A percentile compares a stretch with the other conserved stretches of the same genome.
Conservation (phyloP, 37 sponge, comb jelly and placozoan species). For the Aphrocallistes beatrix region DNA sequence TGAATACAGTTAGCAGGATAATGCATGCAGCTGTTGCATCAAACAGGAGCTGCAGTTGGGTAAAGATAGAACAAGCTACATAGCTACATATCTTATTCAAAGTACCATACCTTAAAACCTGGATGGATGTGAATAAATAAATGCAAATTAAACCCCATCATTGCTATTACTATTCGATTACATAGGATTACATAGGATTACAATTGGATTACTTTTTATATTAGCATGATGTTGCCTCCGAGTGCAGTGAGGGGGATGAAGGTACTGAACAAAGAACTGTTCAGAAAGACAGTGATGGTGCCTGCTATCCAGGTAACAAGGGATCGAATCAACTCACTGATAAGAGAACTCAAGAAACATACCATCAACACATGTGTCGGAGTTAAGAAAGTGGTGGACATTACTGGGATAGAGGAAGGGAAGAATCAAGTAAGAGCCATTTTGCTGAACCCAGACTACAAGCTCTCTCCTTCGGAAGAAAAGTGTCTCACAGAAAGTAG, state of each 20-base stretch:
- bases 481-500: conserved; percentile 37
- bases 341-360: conserved; percentile 22
- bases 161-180: no score
- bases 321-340: conserved; percentile 27
- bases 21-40: neutral
- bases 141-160: no score
- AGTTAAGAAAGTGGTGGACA: conserved; percentile 28
- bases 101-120: no score
- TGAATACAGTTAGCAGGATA: neutral
- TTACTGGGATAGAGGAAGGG: neutral
- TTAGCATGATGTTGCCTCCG: conserved; percentile 40
- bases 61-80: conserved; percentile 4
- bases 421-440: conserved; percentile 23
- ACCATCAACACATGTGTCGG: conserved; percentile 21
- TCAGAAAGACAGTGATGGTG: conserved; percentile 33
- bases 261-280: conserved; percentile 36
- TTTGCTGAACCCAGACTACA: conserved; percentile 31
- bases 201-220: no score
- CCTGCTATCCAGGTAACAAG: conserved; percentile 35
- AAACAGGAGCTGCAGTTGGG: neutral
- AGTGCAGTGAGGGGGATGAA: conserved; percentile 52
- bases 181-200: no score
- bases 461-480: neutral
- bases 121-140: no score
- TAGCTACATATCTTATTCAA: no score